phyloP scores from a whole-genome alignment of 2,797 vertebrate species.

The Danio jaintianensis region DNA sequence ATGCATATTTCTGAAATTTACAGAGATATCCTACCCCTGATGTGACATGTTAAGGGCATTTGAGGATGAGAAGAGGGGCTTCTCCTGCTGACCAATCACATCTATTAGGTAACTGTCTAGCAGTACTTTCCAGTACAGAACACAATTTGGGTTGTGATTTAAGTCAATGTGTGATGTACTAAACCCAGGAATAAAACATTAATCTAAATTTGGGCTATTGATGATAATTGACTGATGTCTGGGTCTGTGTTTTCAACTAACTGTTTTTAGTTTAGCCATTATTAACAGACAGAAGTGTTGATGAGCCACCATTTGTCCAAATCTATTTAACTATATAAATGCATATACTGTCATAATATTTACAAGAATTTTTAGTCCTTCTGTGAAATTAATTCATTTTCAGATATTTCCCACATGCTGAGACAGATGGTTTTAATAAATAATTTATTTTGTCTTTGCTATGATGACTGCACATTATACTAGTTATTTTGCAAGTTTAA shows the following conservation, averaged over 20 bases:
- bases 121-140: neutral
- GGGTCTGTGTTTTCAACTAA: neutral
- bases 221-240: constrained; percentile 15
- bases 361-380: no score
- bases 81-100: constrained; percentile 1
- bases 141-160: neutral
- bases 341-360: neutral
- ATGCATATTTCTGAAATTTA: neutral
- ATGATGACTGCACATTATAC: no score
- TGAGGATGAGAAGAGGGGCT: neutral
- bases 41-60: constrained; percentile 1
- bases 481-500: no score
- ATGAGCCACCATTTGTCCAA: neutral
- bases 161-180: constrained; percentile 8
- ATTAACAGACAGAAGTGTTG: neutral
- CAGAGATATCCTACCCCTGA: neutral
- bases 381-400: no score
- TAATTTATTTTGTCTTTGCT: no score
- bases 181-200: neutral
- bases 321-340: neutral
- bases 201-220: constrained; percentile 5
- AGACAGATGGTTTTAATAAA: no score
- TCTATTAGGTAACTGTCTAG: constrained; percentile 1
- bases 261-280: neutral
- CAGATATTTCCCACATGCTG: no score